Evolutionary conservation across 2,888 invertebrate genomes (phyloP).

Genomic region (Drosophila pegasa): DNA sequence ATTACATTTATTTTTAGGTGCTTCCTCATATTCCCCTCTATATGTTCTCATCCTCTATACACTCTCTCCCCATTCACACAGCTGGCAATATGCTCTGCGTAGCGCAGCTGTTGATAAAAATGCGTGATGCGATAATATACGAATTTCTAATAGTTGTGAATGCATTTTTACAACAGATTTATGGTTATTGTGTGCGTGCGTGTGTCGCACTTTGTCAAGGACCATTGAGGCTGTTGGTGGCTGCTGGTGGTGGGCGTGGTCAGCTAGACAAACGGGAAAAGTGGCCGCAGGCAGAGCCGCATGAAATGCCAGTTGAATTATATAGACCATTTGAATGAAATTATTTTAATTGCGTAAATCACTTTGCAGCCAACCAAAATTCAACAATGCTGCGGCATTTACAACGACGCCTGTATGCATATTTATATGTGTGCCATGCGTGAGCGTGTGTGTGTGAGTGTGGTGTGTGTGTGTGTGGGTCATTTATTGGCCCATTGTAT

Average conservation of each 20-base stretch:
- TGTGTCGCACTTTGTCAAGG: constrained; percentile 33
- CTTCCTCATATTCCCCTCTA: background rate
- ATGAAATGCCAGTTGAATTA: constrained; percentile 77
- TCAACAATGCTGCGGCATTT: constrained; percentile 71
- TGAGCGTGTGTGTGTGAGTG: constrained; percentile 14
- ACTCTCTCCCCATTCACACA: background rate
- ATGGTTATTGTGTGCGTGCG: constrained; percentile 30
- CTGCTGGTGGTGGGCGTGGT: constrained; percentile 31
- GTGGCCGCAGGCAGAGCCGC: constrained; percentile 55
- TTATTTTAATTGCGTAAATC: constrained; percentile 81
- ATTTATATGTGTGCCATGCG: background rate
- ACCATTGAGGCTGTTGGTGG: constrained; percentile 10
- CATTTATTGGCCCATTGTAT: constrained; percentile 75
- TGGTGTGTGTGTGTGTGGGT: constrained; percentile 30
- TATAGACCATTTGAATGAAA: constrained; percentile 79
- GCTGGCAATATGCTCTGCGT: background rate
- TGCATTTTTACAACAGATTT: constrained; percentile 56
- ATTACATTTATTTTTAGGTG: background rate
- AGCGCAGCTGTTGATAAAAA: constrained; percentile 33
- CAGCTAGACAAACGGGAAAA: constrained; percentile 36
- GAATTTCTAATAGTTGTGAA: constrained; percentile 51
- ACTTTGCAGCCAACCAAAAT: constrained; percentile 73
- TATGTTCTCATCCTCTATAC: background rate
- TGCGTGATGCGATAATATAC: constrained; percentile 41
- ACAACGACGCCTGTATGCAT: constrained; percentile 21